Percentiles rank a stretch among this genome's conserved stretches.
Conservation (phyloP, 2,113 vertebrate genomes). For the Sciurus niger region DNA sequence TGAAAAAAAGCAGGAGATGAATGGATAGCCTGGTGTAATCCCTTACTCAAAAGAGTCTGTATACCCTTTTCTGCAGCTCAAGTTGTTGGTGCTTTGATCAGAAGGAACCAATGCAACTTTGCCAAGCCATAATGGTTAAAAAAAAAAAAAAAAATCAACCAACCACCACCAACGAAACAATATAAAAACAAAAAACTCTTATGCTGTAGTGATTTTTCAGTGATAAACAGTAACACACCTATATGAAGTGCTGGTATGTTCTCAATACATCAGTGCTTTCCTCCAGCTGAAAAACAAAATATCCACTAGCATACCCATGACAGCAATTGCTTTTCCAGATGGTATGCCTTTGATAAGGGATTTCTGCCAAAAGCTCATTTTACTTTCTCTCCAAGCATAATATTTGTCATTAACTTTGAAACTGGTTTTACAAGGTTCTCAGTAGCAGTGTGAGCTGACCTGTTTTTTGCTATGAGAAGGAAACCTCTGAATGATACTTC, state of each 20-base stretch:
- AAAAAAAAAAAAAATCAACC: slow-evolving; percentile 41
- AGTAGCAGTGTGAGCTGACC: slow-evolving; percentile 52
- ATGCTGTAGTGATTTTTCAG: background rate
- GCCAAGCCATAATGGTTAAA: slow-evolving; percentile 42
- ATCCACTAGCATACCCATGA: slow-evolving; percentile 51
- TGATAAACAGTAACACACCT: slow-evolving; percentile 49
- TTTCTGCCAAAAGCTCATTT: slow-evolving; percentile 82
- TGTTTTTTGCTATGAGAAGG: slow-evolving; percentile 68
- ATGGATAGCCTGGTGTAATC: background rate
- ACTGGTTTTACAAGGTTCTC: slow-evolving; percentile 83
- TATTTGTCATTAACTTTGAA: slow-evolving; percentile 83
- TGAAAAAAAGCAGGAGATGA: background rate
- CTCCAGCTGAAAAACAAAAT: slow-evolving; percentile 69
- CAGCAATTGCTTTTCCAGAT: slow-evolving; percentile 81
- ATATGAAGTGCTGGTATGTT: slow-evolving; percentile 24
- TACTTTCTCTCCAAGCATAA: slow-evolving; percentile 81
- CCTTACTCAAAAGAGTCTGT: slow-evolving; percentile 19
- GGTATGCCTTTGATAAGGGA: slow-evolving; percentile 77
- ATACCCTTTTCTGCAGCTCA: background rate
- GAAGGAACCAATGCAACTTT: slow-evolving; percentile 5
- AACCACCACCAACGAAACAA: slow-evolving; percentile 5
- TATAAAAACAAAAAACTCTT: slow-evolving; percentile 9
- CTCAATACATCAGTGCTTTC: slow-evolving; percentile 62
- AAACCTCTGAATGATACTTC: slow-evolving; percentile 37
- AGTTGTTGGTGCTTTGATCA: background rate